phyloP scores from a whole-genome alignment of 1,140 invertebrate species.

The Drosophila parabipectinata region DNA sequence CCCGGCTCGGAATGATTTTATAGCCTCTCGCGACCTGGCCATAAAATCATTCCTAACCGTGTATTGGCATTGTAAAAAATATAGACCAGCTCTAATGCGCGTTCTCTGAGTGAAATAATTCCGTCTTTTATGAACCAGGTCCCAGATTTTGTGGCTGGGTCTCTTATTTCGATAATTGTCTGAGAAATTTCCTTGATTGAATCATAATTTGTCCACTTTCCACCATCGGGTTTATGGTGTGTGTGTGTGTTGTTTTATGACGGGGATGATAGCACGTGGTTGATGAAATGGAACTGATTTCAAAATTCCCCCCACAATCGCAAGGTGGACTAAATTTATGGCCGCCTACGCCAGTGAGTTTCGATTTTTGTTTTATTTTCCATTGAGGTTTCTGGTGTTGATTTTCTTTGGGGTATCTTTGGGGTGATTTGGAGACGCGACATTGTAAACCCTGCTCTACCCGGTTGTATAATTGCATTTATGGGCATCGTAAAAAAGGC shows the following conservation, averaged over 20 bases:
- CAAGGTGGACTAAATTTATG: slow-evolving; percentile 57
- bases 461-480: slow-evolving; percentile 78
- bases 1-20: slow-evolving; percentile 57
- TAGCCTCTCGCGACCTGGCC: slow-evolving; percentile 60
- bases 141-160: slow-evolving; percentile 51
- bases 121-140: slow-evolving; percentile 38
- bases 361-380: slow-evolving; percentile 40
- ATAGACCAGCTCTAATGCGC: slow-evolving; percentile 45
- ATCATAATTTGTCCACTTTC: slow-evolving; percentile 63
- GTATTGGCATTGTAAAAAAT: slow-evolving; percentile 75
- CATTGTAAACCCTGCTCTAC: slow-evolving; percentile 37
- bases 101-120: slow-evolving; percentile 24
- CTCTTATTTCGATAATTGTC: slow-evolving; percentile 72
- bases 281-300: slow-evolving; percentile 73
- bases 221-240: not conserved
- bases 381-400: slow-evolving; percentile 8
- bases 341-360: slow-evolving; percentile 55
- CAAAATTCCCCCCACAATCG: slow-evolving; percentile 65
- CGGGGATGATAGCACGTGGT: slow-evolving; percentile 69
- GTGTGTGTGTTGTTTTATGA: slow-evolving; percentile 46
- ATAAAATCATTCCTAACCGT: slow-evolving; percentile 67
- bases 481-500: slow-evolving; percentile 74
- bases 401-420: slow-evolving; percentile 32
- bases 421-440: slow-evolving; percentile 36
- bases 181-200: slow-evolving; percentile 72